Evolutionary conservation across 1,140 invertebrate genomes (phyloP).

Genomic region (Monochamus saltuarius): DNA sequence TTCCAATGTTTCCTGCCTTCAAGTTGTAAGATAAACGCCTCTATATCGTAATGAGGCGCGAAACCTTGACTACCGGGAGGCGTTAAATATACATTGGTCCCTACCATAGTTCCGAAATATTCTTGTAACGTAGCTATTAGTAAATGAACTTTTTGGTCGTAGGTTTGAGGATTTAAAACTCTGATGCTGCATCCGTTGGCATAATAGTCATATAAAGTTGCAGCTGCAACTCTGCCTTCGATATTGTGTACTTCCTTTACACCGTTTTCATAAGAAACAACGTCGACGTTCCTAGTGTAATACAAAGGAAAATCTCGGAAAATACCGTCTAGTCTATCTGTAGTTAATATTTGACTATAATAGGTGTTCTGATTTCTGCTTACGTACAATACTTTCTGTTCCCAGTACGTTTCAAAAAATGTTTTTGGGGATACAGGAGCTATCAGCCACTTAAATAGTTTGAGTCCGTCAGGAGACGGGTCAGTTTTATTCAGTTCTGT

Average conservation of each 20-base stretch:
- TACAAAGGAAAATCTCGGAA: constrained; percentile 72
- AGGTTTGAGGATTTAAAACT: constrained; percentile 92
- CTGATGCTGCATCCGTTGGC: constrained; percentile 87
- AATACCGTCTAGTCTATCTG: constrained; percentile 74
- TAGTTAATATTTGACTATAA: constrained; percentile 74
- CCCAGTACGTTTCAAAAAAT: constrained; percentile 78
- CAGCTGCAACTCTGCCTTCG: constrained; percentile 66
- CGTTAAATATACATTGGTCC: constrained; percentile 94
- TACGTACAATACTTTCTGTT: constrained; percentile 76
- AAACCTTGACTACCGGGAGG: constrained; percentile 94
- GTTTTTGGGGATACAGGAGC: constrained; percentile 62
- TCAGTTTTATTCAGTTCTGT: constrained; percentile 11
- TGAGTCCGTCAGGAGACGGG: constrained; percentile 14
- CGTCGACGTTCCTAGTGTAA: constrained; percentile 86
- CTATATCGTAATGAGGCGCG: constrained; percentile 98
- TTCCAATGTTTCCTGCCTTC: constrained; percentile 96
- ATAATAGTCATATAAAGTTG: constrained; percentile 90
- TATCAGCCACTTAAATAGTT: constrained; percentile 70
- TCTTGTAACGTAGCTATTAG: constrained; percentile 85
- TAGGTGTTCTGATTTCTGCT: constrained; percentile 66
- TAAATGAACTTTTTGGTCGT: constrained; percentile 63
- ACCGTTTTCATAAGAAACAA: constrained; percentile 82
- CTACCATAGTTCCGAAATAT: constrained; percentile 90
- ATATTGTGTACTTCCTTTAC: constrained; percentile 84
- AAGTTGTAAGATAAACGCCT: constrained; percentile 95